phyloP scores from a whole-genome alignment of 2,888 invertebrate genomes.

The Geophilus truncorum region DNA sequence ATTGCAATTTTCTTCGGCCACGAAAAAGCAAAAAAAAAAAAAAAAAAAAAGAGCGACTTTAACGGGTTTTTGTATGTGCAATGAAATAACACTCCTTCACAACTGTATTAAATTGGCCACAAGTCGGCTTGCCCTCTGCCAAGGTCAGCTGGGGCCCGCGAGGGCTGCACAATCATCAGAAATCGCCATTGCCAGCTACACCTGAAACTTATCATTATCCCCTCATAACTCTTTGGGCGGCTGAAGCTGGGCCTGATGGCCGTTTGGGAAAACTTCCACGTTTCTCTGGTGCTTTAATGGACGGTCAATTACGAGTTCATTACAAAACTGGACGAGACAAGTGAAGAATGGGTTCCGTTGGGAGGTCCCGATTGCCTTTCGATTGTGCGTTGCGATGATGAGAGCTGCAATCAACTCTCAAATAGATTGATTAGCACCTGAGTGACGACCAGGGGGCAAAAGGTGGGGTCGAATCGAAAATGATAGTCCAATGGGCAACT shows the following conservation, averaged over 20 bases:
- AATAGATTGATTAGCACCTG: conserved; percentile 21
- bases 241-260: not conserved
- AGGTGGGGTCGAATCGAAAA: not conserved
- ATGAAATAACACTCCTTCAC: not conserved
- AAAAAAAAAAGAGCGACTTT: not conserved
- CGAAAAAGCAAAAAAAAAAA: not conserved
- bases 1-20: conserved; percentile 17
- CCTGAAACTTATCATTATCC: conserved; percentile 29
- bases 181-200: conserved; percentile 21
- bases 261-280: conserved; percentile 13
- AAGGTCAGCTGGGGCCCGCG: not conserved
- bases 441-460: not conserved
- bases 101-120: conserved; percentile 1
- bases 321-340: conserved; percentile 9
- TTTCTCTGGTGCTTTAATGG: not conserved
- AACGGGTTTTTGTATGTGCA: not conserved
- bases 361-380: not conserved
- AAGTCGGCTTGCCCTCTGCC: not conserved
- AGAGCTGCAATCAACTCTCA: conserved; percentile 1
- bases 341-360: not conserved
- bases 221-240: conserved; percentile 30
- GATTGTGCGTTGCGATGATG: not conserved
- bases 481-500: not conserved
- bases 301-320: conserved; percentile 14
- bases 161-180: conserved; percentile 4